These are phyloP conservation scores for Hydraecia micacea DNA, from an alignment of 2,888 invertebrate genomes.

Conservation along the genomic window DNA sequence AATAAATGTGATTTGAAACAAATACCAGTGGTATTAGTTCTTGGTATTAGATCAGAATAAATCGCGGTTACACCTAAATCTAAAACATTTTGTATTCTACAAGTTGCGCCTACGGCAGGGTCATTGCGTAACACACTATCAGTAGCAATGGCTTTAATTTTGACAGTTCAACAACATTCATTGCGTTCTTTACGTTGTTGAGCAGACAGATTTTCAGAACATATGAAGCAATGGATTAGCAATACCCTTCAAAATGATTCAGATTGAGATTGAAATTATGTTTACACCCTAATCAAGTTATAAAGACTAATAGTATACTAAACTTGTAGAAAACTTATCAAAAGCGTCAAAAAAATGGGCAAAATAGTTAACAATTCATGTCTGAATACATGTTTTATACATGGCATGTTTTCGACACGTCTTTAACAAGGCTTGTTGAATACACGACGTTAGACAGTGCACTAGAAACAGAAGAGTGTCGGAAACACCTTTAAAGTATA, in stretches of 20 bases:
- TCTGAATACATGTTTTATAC: background rate
- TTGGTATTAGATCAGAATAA: too few relatives aligned
- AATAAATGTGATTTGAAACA: too few relatives aligned
- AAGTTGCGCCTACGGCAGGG: background rate
- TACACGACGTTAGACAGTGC: background rate
- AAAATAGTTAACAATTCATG: background rate
- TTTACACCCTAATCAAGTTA: background rate
- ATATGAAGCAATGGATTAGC: too few relatives aligned
- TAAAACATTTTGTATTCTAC: background rate
- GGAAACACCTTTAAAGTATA: background rate
- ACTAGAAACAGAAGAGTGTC: background rate
- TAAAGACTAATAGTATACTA: background rate
- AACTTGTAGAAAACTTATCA: background rate
- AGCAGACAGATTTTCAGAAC: background rate
- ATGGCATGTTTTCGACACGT: background rate
- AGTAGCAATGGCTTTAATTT: background rate
- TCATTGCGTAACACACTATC: background rate
- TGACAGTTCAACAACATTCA: background rate
- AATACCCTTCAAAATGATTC: background rate
- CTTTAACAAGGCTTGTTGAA: background rate
- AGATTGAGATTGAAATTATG: background rate
- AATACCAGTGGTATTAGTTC: too few relatives aligned
- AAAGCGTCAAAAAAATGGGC: background rate
- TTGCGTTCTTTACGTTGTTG: background rate
- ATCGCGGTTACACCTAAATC: background rate